Percentiles rank a stretch among this genome's conserved stretches.
Evolutionary conservation across 2,113 vertebrate species (phyloP).

Genomic region (Pachycephala philippinensis): DNA sequence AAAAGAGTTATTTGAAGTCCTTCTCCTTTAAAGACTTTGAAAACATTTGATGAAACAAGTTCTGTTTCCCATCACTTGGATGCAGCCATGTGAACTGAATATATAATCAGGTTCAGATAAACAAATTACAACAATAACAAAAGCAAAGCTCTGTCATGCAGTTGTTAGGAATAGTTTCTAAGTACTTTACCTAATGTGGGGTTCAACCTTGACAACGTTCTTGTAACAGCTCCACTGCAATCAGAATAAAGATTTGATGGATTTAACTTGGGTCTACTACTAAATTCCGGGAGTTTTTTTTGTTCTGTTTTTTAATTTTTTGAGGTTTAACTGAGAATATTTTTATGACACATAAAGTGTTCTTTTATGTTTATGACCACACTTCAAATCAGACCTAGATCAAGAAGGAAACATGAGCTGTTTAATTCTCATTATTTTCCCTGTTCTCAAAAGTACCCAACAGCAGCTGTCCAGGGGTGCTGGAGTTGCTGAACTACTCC

Average conservation of each 20-base stretch:
- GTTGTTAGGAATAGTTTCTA: background rate
- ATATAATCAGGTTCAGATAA: background rate
- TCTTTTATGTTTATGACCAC: background rate
- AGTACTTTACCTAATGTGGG: background rate
- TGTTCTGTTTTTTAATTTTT: background rate
- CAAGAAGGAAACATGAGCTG: background rate
- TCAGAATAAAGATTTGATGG: background rate
- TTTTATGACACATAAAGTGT: background rate
- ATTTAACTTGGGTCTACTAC: background rate
- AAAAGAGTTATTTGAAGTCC: background rate
- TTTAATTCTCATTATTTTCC: background rate
- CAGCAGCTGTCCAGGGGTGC: background rate
- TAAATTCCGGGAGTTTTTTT: rapidly evolving
- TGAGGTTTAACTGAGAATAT: background rate
- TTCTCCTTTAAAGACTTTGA: background rate
- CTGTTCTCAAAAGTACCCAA: background rate
- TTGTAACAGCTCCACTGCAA: background rate
- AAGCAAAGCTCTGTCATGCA: background rate
- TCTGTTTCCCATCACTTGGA: background rate
- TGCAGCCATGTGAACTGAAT: background rate
- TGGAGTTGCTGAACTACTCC: background rate
- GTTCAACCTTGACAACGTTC: background rate
- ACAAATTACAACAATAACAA: background rate
- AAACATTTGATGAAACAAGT: background rate
- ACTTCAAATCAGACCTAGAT: background rate